Conservation (phyloP, 2,888 invertebrate genomes). For the Sinelater perroti region DNA sequence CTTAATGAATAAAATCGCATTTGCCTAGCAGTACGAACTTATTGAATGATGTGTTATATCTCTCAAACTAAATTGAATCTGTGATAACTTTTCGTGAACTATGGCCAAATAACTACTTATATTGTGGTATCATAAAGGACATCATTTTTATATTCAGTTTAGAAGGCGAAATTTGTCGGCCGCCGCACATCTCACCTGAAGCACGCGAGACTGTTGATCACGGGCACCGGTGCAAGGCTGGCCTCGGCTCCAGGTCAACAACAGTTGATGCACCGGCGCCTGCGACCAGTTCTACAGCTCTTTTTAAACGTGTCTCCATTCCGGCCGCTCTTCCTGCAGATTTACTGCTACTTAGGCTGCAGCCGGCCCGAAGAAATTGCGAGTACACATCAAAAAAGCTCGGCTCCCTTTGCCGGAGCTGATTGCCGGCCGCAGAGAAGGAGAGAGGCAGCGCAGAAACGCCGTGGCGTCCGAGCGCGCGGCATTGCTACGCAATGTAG, state of each 20-base stretch:
- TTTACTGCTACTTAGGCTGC: slow-evolving; percentile 24
- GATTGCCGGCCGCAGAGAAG: not conserved
- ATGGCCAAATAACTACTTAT: no score
- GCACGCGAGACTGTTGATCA: slow-evolving; percentile 21
- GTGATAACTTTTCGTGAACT: no score
- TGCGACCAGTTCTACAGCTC: slow-evolving; percentile 32
- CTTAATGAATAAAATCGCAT: no score
- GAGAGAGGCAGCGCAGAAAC: slow-evolving; percentile 3
- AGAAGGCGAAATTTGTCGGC: no score
- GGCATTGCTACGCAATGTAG: slow-evolving; percentile 18
- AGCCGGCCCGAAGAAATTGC: slow-evolving; percentile 27
- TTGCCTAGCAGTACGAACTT: no score
- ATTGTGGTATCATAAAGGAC: no score
- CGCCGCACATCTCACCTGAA: slow-evolving; percentile 4
- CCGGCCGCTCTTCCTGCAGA: slow-evolving; percentile 32
- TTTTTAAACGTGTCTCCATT: slow-evolving; percentile 23
- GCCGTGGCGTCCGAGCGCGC: not conserved
- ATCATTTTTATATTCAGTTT: no score
- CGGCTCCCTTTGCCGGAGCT: slow-evolving; percentile 18
- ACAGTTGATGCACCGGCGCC: slow-evolving; percentile 37
- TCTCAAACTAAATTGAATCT: no score
- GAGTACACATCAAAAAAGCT: slow-evolving; percentile 8
- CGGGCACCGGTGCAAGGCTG: slow-evolving; percentile 15
- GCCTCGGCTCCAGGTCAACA: slow-evolving; percentile 34
- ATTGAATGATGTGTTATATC: no score